phyloP scores from a whole-genome alignment of 2,888 invertebrate genomes.

The Zonitis immaculata region DNA sequence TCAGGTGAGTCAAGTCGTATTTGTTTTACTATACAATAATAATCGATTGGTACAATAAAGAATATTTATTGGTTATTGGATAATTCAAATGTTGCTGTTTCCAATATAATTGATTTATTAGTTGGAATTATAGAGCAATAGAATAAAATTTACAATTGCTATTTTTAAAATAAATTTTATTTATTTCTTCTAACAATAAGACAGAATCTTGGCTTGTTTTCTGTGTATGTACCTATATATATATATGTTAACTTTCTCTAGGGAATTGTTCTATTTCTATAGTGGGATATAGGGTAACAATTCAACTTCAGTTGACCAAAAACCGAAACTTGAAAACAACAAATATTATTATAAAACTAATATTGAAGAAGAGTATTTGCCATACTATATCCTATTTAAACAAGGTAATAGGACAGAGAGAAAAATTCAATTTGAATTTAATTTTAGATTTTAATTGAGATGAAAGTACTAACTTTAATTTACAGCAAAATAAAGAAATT shows the following conservation, averaged over 20 bases:
- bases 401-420: no score
- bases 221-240: neutral
- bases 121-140: neutral
- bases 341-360: neutral
- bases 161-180: neutral
- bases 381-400: no score
- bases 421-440: no score
- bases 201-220: neutral
- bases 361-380: no score
- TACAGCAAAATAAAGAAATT: no score
- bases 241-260: neutral
- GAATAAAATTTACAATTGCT: neutral
- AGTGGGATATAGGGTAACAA: neutral
- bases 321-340: neutral
- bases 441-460: no score
- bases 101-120: neutral
- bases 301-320: neutral
- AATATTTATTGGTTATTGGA: neutral
- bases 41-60: neutral
- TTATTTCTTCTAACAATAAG: neutral
- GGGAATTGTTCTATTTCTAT: neutral
- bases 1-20: constrained; percentile 46
- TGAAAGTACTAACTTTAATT: no score
- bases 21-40: no score
- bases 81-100: neutral